Evolutionary conservation across 92 coral and sea anemone genomes (phyloP).

Genomic region (Parazoanthus swiftii): DNA sequence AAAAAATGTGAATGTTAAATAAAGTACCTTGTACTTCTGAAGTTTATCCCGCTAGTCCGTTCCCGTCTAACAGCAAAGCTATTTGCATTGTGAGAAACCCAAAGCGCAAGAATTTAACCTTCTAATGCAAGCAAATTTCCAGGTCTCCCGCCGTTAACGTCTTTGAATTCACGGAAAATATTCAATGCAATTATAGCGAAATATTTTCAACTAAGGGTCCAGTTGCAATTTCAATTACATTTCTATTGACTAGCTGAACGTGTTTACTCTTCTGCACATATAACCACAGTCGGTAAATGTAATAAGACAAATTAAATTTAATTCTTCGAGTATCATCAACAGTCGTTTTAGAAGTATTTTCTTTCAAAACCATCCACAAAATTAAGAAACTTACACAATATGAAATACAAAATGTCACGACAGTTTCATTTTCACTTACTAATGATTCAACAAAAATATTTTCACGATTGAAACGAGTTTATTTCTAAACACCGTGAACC

Average conservation of each 20-base stretch:
- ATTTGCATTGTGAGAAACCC: background rate
- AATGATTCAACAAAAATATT: background rate
- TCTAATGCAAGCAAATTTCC: constrained; percentile 11
- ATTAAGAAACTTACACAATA: background rate
- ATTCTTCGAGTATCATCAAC: constrained; percentile 15
- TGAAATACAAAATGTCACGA: background rate
- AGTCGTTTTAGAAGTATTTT: background rate
- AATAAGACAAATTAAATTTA: constrained; percentile 23
- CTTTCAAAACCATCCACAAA: background rate
- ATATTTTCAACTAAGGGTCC: background rate
- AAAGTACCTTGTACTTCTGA: background rate
- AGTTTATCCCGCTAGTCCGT: background rate
- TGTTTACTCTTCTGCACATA: constrained; percentile 16
- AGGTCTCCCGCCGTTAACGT: constrained; percentile 33
- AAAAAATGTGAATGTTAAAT: background rate
- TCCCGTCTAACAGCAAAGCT: constrained; percentile 3
- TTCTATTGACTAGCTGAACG: constrained; percentile 13
- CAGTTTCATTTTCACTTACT: background rate
- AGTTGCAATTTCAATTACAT: constrained; percentile 31
- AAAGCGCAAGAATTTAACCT: constrained; percentile 14
- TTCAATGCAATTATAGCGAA: constrained; percentile 26
- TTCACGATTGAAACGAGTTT: background rate
- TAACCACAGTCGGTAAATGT: constrained; percentile 26
- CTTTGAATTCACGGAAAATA: background rate
- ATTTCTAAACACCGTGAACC: background rate